Base-by-base conservation (phyloP, 2,888 invertebrate genomes). In the Sisyra terminalis region DNA sequence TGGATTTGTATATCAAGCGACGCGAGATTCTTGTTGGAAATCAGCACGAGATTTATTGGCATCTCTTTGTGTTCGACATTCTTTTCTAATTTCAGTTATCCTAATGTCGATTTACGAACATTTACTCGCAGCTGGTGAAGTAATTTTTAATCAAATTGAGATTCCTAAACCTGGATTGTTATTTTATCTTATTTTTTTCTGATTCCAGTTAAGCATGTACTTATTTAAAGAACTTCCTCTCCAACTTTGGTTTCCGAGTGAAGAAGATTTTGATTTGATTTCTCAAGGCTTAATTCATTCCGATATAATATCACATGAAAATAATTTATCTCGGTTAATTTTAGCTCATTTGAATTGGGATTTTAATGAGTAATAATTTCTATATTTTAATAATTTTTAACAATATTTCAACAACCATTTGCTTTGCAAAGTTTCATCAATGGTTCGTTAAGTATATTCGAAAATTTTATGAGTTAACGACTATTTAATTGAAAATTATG, bases 151-250 rank as follows among this genome's bases (percentile, higher is more conserved):
- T 9, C 14, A 13, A 32, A 32, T 9, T 32, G 11, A 3, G 29
- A 11, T 40, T 29, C 10, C 15, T 43, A 32, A 42, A 30, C 11
- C 14, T 24, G 13, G n/a, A 29, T 30, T 44, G 31, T 17, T 40
- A 35, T 15, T 29, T 10, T 5, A 2, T 29, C 14, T 31, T 44
- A 42, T 32, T 18, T 42, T 43, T 15, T 40, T 43, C 37, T 9
- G 14, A 43, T 55, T 53, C 42, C 46, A 71, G 67, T 57, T 68
- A 52, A 65, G 72, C 10, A 55, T 79, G 15, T 81, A 80, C 59
- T 63, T 87, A 24, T 82, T 82, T 50, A 77, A 75, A 53, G 80
- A 82, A 40, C 57, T 87, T 36, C 79, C 80, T 1, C 62, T 85
- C 36, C 65, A 71, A 29, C 65, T 70, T 43, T 87, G 86, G 84